Conservation (phyloP, 2,888 invertebrate genomes). For the Drosophila affinis region DNA sequence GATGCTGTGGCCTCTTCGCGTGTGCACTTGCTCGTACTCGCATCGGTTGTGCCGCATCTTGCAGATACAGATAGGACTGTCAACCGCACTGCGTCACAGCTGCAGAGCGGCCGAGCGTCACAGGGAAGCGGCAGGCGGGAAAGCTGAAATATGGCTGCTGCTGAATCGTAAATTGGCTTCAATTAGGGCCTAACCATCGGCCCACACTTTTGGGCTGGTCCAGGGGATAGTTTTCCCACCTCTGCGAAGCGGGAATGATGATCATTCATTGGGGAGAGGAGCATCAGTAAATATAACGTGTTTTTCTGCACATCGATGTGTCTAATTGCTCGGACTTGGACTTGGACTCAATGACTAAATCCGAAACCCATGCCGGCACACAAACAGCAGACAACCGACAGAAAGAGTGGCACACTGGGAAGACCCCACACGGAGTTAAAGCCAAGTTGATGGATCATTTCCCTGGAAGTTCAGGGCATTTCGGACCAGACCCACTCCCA, state of each 20-base stretch:
- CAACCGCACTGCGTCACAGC: conserved; percentile 28
- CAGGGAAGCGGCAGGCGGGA: too few relatives aligned
- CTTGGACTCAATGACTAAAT: conserved; percentile 48
- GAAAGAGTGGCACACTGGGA: not conserved
- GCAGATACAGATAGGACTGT: conserved; percentile 32
- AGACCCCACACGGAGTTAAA: conserved; percentile 53
- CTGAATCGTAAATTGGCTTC: too few relatives aligned
- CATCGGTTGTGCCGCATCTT: conserved; percentile 37
- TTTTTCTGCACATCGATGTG: not conserved
- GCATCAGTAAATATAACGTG: too few relatives aligned
- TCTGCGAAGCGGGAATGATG: too few relatives aligned
- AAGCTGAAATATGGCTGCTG: conserved; percentile 36
- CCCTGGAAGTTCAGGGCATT: conserved; percentile 41
- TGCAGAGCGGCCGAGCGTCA: conserved; percentile 6
- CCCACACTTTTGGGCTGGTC: conserved; percentile 59
- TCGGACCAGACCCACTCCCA: not conserved
- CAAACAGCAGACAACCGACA: not conserved
- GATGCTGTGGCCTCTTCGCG: not conserved
- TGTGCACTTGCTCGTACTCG: conserved; percentile 1
- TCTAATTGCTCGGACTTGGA: not conserved
- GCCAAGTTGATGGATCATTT: conserved; percentile 33
- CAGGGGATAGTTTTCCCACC: not conserved
- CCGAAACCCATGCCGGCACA: conserved; percentile 40
- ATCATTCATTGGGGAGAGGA: too few relatives aligned
- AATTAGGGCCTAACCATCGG: conserved; percentile 32